Conservation (phyloP, 2,888 invertebrate genomes). For the Agapetus fuscipes region DNA sequence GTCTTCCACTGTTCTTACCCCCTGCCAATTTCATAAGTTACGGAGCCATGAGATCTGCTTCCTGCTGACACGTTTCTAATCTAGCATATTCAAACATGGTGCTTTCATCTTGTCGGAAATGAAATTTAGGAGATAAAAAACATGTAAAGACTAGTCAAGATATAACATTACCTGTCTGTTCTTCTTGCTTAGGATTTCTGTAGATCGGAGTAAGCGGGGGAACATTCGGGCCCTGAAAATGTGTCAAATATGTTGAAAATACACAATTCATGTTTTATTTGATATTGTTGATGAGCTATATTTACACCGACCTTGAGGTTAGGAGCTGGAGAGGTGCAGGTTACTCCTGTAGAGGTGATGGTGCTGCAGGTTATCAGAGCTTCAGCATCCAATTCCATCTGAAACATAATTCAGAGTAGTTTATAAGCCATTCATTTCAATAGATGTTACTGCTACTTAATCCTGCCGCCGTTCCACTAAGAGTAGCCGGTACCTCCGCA, state of each 20-base stretch:
- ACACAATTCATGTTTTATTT: background rate
- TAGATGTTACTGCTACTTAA: too few relatives aligned
- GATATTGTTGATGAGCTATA: background rate
- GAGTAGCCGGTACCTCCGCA: too few relatives aligned
- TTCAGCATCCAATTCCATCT: slow-evolving; percentile 41
- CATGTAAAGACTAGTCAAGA: too few relatives aligned
- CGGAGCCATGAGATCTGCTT: too few relatives aligned
- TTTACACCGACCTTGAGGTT: slow-evolving; percentile 6
- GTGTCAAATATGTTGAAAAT: background rate
- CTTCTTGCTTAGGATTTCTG: slow-evolving; percentile 10
- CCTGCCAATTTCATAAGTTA: too few relatives aligned
- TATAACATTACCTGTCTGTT: slow-evolving; percentile 5
- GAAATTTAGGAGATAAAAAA: too few relatives aligned
- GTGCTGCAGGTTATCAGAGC: slow-evolving; percentile 42
- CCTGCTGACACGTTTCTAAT: too few relatives aligned
- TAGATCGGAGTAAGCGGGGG: slow-evolving; percentile 8
- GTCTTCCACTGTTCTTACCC: too few relatives aligned
- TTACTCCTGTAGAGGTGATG: slow-evolving; percentile 38
- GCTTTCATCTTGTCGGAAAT: too few relatives aligned
- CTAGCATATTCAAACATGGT: too few relatives aligned
- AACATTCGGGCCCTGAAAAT: slow-evolving; percentile 1
- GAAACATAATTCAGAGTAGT: slow-evolving; percentile 27
- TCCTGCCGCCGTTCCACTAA: too few relatives aligned
- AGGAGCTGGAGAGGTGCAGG: slow-evolving; percentile 31
- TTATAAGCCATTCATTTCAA: background rate